Evolutionary conservation across 2,113 vertebrate genomes (phyloP), one percentile per base, ranked within the genome.

Genomic region (Daubentonia madagascariensis): DNA sequence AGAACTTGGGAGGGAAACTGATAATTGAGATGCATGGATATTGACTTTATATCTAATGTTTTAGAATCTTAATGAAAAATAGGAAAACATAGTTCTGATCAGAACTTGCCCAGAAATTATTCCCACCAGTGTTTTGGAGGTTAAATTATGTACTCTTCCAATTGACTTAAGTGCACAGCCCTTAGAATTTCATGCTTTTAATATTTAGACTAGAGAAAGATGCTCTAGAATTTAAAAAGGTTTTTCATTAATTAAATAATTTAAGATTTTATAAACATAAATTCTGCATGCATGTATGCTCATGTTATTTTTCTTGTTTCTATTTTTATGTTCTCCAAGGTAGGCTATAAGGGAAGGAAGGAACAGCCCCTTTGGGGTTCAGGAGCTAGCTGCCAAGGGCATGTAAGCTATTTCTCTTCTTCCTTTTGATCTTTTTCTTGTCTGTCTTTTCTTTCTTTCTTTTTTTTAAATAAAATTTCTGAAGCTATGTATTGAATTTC

Each of bases 401-500:
- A 8, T 1, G 0, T 23, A 37, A 25, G 30, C 73, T 16, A 0
- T 13, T 35, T 23, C 25, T 35, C 1, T 23, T 79, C n/a, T 81
- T n/a, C 57, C 45, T 50, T 90, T 28, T n/a, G 23, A 28, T 40
- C 52, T 72, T 92, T 85, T 86, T 35, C 43, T 83, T 85, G 52
- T 83, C 25, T 14, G 28, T 78, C 28, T 88, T 92, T 63, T 92
- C 59, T 61, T 68, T 48, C 76, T 85, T 72, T 35, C 3, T 59
- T 67, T 67, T 12, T 18, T 50, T n/a, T 67, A 59, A 90, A 97
- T 78, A 85, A 57, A 59, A 89, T 65, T 65, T 88, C 54, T 96
- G 45, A 65, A 61, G 40, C 79, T 52, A 30, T 20, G 43, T 86
- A 61, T n/a, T 95, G 75, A 87, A 86, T 94, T 97, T 91, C 81